A percentile compares a stretch with the other conserved stretches of the same genome.
Conservation (phyloP, 2,113 vertebrate genomes). For the Pollachius pollachius region DNA sequence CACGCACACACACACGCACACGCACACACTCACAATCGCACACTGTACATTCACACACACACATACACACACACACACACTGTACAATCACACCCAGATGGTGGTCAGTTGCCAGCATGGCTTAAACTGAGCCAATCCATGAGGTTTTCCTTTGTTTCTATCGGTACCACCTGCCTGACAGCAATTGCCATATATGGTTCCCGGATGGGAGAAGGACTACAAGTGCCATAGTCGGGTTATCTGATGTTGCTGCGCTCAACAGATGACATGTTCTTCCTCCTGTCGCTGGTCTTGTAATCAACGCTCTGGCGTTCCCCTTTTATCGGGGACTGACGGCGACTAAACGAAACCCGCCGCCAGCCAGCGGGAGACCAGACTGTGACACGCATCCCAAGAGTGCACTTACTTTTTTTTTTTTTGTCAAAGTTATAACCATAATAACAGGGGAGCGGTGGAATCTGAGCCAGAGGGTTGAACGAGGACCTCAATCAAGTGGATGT, state of each 20-base stretch:
- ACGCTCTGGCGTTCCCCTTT: constrained; percentile 8
- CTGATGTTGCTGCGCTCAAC: background rate
- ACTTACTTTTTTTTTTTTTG: too few species aligned
- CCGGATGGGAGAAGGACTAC: background rate
- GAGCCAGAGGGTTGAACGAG: constrained; percentile 13
- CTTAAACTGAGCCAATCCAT: constrained; percentile 33
- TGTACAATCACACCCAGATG: background rate
- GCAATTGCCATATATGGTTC: constrained; percentile 1
- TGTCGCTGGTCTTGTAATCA: constrained; percentile 15
- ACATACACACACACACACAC: constrained; percentile 24
- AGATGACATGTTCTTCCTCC: background rate
- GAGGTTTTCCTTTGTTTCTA: constrained; percentile 40
- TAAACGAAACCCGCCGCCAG: background rate
- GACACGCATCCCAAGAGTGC: too few species aligned
- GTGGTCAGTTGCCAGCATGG: constrained; percentile 23
- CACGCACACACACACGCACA: background rate
- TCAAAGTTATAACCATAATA: background rate
- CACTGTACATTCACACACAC: background rate
- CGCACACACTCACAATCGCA: too few species aligned
- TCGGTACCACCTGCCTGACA: constrained; percentile 13
- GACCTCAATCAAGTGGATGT: background rate
- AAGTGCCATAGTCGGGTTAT: background rate
- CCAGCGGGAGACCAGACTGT: background rate
- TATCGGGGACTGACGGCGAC: background rate
- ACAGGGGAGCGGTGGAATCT: background rate